Evolutionary conservation across 2,797 vertebrate genomes (phyloP).

Genomic region (Eutrigla gurnardus): DNA sequence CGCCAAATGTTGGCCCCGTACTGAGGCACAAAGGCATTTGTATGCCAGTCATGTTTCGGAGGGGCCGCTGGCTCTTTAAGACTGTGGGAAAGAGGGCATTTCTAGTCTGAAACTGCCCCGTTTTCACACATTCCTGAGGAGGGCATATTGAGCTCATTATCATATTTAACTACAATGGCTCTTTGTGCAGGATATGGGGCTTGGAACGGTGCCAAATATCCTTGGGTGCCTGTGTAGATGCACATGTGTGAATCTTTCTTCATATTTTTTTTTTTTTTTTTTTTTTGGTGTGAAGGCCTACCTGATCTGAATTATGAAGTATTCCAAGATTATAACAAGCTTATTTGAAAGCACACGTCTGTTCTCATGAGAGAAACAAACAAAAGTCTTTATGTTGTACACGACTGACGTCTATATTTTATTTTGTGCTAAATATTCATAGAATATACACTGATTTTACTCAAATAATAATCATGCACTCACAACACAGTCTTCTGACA

Average conservation of each 20-base stretch:
- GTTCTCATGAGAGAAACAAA: neutral
- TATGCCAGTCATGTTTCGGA: slow-evolving; percentile 77
- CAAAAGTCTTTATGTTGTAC: neutral
- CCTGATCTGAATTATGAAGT: neutral
- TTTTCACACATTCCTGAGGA: slow-evolving; percentile 86
- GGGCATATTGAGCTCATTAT: slow-evolving; percentile 87
- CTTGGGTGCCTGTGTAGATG: slow-evolving; percentile 66
- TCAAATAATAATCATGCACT: neutral
- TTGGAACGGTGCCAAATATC: slow-evolving; percentile 78
- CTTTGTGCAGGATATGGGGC: slow-evolving; percentile 81
- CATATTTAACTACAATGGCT: slow-evolving; percentile 84
- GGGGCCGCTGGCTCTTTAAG: slow-evolving; percentile 75
- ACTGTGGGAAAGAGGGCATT: slow-evolving; percentile 84
- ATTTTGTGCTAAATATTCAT: neutral
- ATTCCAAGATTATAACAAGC: neutral
- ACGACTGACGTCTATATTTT: neutral
- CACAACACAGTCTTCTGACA: neutral
- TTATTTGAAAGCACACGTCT: neutral
- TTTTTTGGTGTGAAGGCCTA: too few species aligned
- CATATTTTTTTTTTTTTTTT: slow-evolving; percentile 13
- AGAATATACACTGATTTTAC: neutral
- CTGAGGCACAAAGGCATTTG: slow-evolving; percentile 67
- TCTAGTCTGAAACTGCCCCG: slow-evolving; percentile 68
- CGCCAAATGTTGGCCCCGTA: slow-evolving; percentile 40
- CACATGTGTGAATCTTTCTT: slow-evolving; percentile 61